Conservation (phyloP, 2,888 invertebrate genomes). For the Lapara coniferarum region DNA sequence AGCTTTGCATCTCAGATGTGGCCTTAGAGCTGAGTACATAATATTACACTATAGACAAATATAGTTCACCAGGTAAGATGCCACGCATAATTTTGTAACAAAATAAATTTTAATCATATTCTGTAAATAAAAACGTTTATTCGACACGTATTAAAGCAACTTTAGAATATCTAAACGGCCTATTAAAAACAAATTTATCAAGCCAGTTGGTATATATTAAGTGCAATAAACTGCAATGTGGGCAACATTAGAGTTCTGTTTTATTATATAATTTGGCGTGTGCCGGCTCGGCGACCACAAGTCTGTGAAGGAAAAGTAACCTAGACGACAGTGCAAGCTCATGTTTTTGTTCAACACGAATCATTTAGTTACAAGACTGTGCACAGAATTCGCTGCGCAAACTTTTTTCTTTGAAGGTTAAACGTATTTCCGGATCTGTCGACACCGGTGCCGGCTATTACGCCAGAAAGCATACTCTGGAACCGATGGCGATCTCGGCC, state of each 20-base stretch:
- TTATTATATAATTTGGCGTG: neutral
- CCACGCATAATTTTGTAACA: no score
- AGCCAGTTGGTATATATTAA: neutral
- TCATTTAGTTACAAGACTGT: constrained; percentile 32
- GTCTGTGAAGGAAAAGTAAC: constrained; percentile 33
- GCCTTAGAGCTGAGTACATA: neutral
- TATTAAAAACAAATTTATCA: constrained; percentile 1
- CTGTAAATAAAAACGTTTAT: neutral
- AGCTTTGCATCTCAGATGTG: neutral
- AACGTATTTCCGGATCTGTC: constrained; percentile 57
- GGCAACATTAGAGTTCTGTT: neutral
- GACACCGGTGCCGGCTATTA: constrained; percentile 54
- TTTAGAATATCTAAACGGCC: neutral
- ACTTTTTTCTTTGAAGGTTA: constrained; percentile 59
- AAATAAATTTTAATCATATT: no score
- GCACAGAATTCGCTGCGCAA: constrained; percentile 47
- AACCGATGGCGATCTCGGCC: constrained; percentile 40
- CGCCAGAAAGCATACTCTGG: constrained; percentile 59
- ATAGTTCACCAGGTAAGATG: neutral
- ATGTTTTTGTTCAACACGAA: constrained; percentile 30
- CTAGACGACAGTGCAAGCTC: constrained; percentile 24
- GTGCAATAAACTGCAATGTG: neutral
- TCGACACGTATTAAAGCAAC: neutral
- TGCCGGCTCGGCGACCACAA: constrained; percentile 26
- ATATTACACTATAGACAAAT: neutral